Percentiles rank a stretch among this genome's conserved stretches.
phyloP scores from a whole-genome alignment of 1,140 invertebrate genomes.

The Samia ricini region DNA sequence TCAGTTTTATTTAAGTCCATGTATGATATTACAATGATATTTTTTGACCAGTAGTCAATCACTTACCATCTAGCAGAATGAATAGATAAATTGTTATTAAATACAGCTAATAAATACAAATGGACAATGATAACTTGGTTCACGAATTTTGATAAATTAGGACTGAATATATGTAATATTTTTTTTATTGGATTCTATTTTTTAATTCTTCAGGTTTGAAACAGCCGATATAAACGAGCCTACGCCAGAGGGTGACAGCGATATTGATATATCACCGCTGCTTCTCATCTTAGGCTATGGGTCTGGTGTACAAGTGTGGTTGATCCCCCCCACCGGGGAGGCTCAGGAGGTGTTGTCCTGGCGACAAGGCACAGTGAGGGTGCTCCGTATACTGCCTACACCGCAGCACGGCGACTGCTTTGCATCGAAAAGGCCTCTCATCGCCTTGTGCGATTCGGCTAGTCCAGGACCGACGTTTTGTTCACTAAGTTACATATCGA shows the following conservation, averaged over 20 bases:
- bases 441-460: conserved; percentile 91
- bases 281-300: conserved; percentile 85
- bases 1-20: too few species aligned
- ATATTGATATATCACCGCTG: conserved; percentile 86
- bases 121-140: too few species aligned
- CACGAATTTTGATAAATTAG: too few species aligned
- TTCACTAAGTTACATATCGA: conserved; percentile 92
- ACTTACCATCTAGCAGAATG: too few species aligned
- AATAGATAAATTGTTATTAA: too few species aligned
- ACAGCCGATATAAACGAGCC: conserved; percentile 90
- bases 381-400: conserved; percentile 89
- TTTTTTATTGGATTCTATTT: not conserved
- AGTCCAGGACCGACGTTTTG: conserved; percentile 90
- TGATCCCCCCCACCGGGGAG: conserved; percentile 90
- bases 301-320: conserved; percentile 81
- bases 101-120: too few species aligned
- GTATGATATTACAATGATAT: too few species aligned
- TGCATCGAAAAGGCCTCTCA: conserved; percentile 88
- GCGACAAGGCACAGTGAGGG: conserved; percentile 90
- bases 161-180: too few species aligned
- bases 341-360: conserved; percentile 95
- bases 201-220: conserved; percentile 80
- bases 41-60: too few species aligned
- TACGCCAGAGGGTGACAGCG: conserved; percentile 83
- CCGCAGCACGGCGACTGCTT: conserved; percentile 85